Evolutionary conservation across 2,797 vertebrate genomes (phyloP), one percentile per base, ranked within the genome.

Genomic region (Pteropus rufus): DNA sequence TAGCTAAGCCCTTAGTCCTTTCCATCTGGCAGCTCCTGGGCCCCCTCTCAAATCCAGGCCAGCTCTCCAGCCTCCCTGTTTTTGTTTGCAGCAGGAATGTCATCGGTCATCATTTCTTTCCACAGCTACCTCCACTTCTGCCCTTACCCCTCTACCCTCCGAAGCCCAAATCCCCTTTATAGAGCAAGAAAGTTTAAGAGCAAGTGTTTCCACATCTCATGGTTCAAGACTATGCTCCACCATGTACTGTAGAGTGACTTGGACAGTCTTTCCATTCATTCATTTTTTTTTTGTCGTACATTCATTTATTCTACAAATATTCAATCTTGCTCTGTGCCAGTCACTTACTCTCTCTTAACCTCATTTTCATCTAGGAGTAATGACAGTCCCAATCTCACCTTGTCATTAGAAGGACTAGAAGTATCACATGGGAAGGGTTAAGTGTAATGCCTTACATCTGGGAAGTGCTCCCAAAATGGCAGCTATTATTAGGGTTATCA

Each of bases 41-140:
- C 31, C 41, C 29, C 49, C 46, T 83, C 26, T 19, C 19, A 44
- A 36, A 26, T 19, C 0, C 15, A 90, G 7, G 21, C 67, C 75
- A 65, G 18, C 7, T 8, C 26, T 60, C 39, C 26, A 41, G 41
- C 7, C 56, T 87, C 46, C 39, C 31, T 23, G 1, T 14, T 26
- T 24, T 80, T 67, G 14, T 91, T 39, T 92, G 24, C 12, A 39
- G 31, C 26, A 36, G 1, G 19, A 44, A 54, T 83, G 36, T 11
- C 58, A 18, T 10, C 0, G 0, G 1, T 21, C 4, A 7, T 49
- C 15, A 70, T 11, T 24, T 12, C 9, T 16, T 16, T 80, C 39
- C 34, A 21, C 8, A 14, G 49, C 1, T 3, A 0, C 6, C 41
- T 69, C 10, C 24, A 11, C 31, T 5, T 10, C 23, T 12, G 11